phyloP scores from a whole-genome alignment of 2,888 invertebrate species.

The Caenorhabditis japonica region DNA sequence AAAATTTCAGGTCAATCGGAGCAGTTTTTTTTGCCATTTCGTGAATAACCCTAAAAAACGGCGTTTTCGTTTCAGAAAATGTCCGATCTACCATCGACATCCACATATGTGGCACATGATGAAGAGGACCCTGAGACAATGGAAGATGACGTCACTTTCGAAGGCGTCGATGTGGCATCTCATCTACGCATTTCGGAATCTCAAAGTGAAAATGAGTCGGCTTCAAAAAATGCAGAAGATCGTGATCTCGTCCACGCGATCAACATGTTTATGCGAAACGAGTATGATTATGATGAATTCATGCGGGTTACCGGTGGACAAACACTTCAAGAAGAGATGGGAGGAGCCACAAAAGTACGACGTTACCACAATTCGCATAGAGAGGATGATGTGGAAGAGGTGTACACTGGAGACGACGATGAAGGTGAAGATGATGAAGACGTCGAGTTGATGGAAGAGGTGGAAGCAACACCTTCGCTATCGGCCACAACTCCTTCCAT shows the following conservation, averaged over 20 bases:
- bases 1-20: too few species aligned
- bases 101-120: neutral
- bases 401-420: constrained; percentile 13
- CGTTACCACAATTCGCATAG: constrained; percentile 8
- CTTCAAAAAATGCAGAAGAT: constrained; percentile 9
- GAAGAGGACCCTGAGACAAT: constrained; percentile 2
- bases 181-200: constrained; percentile 8
- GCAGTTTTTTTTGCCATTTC: too few species aligned
- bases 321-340: constrained; percentile 59
- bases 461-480: neutral
- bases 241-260: constrained; percentile 30
- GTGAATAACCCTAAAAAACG: too few species aligned
- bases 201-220: neutral
- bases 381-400: constrained; percentile 19
- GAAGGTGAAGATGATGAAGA: constrained; percentile 38
- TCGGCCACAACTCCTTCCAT: neutral
- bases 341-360: constrained; percentile 2
- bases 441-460: constrained; percentile 23
- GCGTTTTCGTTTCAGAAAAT: too few species aligned
- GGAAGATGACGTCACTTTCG: constrained; percentile 17
- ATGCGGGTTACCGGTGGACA: constrained; percentile 65
- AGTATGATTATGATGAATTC: constrained; percentile 63
- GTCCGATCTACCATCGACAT: constrained; percentile 1
- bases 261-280: constrained; percentile 57
- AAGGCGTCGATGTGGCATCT: constrained; percentile 22